Conservation (phyloP, 2,113 vertebrate species). For the Meleagris gallopavo region DNA sequence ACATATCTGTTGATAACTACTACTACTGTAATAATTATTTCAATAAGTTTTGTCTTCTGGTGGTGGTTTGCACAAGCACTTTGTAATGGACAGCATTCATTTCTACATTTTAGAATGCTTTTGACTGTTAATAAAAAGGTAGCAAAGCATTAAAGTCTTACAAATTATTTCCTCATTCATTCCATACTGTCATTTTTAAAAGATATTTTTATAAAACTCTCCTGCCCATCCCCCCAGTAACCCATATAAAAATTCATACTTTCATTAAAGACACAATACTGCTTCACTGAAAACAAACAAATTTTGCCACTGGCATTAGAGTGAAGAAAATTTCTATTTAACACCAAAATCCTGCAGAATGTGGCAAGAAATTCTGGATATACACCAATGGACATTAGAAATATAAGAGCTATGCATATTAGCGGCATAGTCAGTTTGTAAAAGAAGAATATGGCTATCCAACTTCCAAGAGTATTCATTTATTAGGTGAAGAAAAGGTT, state of each 20-base stretch:
- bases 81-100: not conserved
- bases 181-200: not conserved
- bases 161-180: not conserved
- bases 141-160: not conserved
- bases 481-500: not conserved
- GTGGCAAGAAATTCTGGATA: not conserved
- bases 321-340: not conserved
- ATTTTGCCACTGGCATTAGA: not conserved
- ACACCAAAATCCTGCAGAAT: not conserved
- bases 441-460: not conserved
- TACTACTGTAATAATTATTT: not conserved
- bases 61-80: not conserved
- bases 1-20: not conserved
- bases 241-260: not conserved
- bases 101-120: not conserved
- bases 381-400: not conserved
- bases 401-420: not conserved
- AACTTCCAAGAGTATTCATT: not conserved
- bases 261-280: not conserved
- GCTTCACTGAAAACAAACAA: not conserved
- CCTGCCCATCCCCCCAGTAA: not conserved
- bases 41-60: not conserved
- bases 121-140: not conserved
- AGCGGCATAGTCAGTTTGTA: not conserved
- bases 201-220: not conserved